phyloP scores from a whole-genome alignment of 2,797 vertebrate species.

The Rhyacichthys aspro region DNA sequence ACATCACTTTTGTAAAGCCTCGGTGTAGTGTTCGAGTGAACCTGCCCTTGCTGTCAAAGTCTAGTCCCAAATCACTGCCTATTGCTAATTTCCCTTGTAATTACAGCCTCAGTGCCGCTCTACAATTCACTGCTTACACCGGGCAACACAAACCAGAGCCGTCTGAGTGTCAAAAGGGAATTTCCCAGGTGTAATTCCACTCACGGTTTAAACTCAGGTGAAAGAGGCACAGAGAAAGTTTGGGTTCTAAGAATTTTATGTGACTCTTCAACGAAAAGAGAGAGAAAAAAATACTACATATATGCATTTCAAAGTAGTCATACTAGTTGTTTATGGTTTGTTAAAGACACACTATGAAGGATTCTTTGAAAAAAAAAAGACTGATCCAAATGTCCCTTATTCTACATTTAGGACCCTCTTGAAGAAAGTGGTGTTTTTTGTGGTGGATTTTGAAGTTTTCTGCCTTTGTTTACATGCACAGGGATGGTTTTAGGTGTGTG shows the following conservation, averaged over 20 bases:
- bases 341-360: too few relatives aligned
- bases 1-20: constrained; percentile 7
- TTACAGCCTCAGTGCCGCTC: constrained; percentile 52
- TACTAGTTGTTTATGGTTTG: not conserved
- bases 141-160: constrained; percentile 58
- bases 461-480: too few relatives aligned
- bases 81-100: constrained; percentile 69
- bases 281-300: constrained; percentile 6
- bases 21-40: constrained; percentile 15
- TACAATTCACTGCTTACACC: constrained; percentile 54
- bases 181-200: constrained; percentile 43
- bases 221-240: constrained; percentile 14
- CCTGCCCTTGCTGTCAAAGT: constrained; percentile 42
- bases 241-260: not conserved
- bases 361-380: too few relatives aligned
- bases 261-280: too few relatives aligned
- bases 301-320: constrained; percentile 1
- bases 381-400: too few relatives aligned
- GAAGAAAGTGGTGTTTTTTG: too few relatives aligned
- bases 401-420: too few relatives aligned
- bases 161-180: constrained; percentile 58
- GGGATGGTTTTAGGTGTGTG: too few relatives aligned
- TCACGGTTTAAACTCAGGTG: constrained; percentile 18
- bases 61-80: constrained; percentile 56
- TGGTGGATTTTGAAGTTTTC: too few relatives aligned